A percentile compares a stretch with the other conserved stretches of the same genome.
Conservation (phyloP, 2,113 vertebrate genomes). For the Ia io region DNA sequence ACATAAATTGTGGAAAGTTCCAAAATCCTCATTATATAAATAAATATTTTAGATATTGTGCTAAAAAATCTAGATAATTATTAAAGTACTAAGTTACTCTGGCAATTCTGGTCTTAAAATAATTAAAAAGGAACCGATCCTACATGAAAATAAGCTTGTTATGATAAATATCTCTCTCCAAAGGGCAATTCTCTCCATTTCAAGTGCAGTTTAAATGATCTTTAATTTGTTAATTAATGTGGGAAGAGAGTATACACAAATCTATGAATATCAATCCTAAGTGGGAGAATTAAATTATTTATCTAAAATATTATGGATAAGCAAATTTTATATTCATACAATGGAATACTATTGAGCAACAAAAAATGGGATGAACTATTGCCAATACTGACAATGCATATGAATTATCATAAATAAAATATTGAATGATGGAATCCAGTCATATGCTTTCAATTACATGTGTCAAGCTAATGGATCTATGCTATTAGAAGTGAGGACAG, state of each 20-base stretch:
- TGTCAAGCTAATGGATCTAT: neutral
- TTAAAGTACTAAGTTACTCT: neutral
- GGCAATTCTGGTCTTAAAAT: neutral
- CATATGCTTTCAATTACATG: neutral
- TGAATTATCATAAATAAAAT: neutral
- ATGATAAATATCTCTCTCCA: neutral
- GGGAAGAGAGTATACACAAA: neutral
- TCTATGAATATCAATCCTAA: neutral
- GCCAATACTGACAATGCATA: neutral
- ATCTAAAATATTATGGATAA: neutral
- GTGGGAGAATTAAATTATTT: neutral
- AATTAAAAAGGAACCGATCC: neutral
- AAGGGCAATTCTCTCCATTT: neutral
- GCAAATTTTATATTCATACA: neutral
- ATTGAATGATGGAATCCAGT: neutral
- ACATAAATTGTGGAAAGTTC: neutral
- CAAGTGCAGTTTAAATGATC: neutral
- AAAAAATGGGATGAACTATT: neutral
- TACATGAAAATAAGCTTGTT: neutral
- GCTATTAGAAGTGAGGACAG: neutral
- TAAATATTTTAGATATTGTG: neutral
- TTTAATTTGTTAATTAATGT: neutral
- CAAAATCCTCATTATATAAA: neutral
- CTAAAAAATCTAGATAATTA: neutral
- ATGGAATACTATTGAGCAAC: neutral